A percentile compares a stretch with the other conserved stretches of the same genome.
Conservation (phyloP, 1,140 invertebrate genomes). For the Papilio xuthus region DNA sequence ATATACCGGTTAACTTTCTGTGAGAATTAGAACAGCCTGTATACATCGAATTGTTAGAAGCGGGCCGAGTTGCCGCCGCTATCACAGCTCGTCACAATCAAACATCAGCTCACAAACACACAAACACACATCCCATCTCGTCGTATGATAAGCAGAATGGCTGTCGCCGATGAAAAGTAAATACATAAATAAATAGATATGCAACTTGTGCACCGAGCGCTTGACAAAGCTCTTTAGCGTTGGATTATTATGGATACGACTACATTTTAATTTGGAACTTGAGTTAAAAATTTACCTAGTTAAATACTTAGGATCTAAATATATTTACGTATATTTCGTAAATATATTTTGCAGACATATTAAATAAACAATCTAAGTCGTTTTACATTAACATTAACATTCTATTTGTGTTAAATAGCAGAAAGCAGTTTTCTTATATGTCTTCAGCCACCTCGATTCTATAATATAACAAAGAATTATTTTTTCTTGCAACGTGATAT, state of each 20-base stretch:
- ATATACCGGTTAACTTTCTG: not conserved
- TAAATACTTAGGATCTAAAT: too few species aligned
- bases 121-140: constrained; percentile 54
- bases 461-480: too few species aligned
- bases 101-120: constrained; percentile 44
- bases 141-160: constrained; percentile 70
- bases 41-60: constrained; percentile 10
- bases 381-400: too few species aligned
- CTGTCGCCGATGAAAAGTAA: constrained; percentile 74
- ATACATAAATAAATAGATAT: constrained; percentile 75
- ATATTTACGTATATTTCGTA: too few species aligned
- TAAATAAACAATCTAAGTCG: too few species aligned
- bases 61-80: constrained; percentile 3
- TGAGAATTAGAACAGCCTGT: not conserved
- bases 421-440: too few species aligned
- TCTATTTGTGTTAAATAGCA: too few species aligned
- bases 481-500: not conserved
- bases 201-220: constrained; percentile 50
- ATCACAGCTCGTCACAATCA: constrained; percentile 43
- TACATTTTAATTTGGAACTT: constrained; percentile 9
- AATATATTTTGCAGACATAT: too few species aligned
- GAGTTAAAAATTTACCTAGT: too few species aligned
- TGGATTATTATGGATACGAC: constrained; percentile 49
- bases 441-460: too few species aligned
- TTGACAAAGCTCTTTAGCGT: constrained; percentile 49